These are phyloP conservation scores for Tragelaphus scriptus DNA, from an alignment of 2,113 vertebrate genomes.

Conservation along the genomic window DNA sequence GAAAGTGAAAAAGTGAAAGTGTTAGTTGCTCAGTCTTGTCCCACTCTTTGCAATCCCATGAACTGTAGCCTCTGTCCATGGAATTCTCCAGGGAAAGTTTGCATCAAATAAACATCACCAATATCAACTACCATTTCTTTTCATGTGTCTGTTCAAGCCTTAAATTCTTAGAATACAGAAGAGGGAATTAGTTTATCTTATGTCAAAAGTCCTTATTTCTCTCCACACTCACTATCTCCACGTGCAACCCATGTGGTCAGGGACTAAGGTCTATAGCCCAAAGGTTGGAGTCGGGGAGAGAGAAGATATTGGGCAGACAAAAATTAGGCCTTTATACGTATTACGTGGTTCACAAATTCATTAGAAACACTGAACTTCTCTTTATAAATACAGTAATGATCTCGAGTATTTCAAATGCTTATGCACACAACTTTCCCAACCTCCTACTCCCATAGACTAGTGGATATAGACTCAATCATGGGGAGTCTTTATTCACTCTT, in stretches of 20 bases:
- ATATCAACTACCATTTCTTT: neutral
- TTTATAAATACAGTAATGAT: neutral
- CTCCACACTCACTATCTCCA: neutral
- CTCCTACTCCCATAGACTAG: neutral
- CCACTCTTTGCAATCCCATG: neutral
- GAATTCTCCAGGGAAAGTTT: neutral
- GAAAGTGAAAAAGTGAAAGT: neutral
- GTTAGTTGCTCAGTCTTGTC: neutral
- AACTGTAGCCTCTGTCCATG: neutral
- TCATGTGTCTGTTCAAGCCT: neutral
- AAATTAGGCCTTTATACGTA: neutral
- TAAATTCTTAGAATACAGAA: neutral
- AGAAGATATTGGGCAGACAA: neutral
- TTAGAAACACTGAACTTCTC: neutral
- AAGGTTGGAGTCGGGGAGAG: rapidly evolving
- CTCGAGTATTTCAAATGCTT: neutral
- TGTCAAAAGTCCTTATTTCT: neutral
- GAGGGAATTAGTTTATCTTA: neutral
- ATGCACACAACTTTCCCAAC: neutral
- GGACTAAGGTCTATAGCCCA: neutral
- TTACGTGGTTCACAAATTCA: neutral
- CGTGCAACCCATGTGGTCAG: neutral
- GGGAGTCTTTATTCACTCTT: neutral
- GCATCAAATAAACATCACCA: neutral
- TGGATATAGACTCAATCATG: neutral